These are phyloP conservation scores for Pterocles burchelli DNA, from an alignment of 2,113 vertebrate species.

Conservation along the genomic window DNA sequence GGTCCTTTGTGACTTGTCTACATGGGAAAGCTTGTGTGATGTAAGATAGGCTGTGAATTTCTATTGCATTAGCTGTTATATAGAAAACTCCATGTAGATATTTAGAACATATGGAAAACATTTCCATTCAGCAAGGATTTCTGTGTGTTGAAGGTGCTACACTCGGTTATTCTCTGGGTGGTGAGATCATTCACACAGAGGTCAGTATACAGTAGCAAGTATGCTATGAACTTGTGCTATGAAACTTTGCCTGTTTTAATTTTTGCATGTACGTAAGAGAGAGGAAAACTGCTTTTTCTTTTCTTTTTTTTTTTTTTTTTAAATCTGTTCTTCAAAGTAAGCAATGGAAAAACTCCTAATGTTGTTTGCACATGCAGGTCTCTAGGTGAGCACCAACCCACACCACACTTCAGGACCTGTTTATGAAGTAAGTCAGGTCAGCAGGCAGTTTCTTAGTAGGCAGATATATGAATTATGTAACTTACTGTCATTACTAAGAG, in stretches of 20 bases:
- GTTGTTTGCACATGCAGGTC: background rate
- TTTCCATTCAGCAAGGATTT: background rate
- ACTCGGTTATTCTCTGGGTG: background rate
- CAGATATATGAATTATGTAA: constrained; percentile 9
- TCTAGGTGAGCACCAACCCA: background rate
- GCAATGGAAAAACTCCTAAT: background rate
- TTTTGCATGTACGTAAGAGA: background rate
- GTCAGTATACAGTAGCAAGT: background rate
- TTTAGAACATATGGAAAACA: background rate
- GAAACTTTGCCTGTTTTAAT: background rate
- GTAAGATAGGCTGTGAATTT: background rate
- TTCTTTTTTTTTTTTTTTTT: background rate
- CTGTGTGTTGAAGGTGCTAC: background rate
- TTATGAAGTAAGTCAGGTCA: background rate
- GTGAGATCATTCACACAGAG: background rate
- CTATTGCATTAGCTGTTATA: background rate
- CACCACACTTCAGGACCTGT: background rate
- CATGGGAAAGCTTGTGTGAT: background rate
- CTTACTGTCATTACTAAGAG: constrained; percentile 1
- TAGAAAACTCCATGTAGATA: background rate
- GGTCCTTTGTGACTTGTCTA: background rate
- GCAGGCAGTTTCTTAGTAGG: background rate
- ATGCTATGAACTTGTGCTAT: background rate
- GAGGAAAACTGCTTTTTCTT: background rate
- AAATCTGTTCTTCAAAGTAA: background rate